Base-by-base conservation (phyloP, 2,113 vertebrate genomes). In the Macquaria australasica region DNA sequence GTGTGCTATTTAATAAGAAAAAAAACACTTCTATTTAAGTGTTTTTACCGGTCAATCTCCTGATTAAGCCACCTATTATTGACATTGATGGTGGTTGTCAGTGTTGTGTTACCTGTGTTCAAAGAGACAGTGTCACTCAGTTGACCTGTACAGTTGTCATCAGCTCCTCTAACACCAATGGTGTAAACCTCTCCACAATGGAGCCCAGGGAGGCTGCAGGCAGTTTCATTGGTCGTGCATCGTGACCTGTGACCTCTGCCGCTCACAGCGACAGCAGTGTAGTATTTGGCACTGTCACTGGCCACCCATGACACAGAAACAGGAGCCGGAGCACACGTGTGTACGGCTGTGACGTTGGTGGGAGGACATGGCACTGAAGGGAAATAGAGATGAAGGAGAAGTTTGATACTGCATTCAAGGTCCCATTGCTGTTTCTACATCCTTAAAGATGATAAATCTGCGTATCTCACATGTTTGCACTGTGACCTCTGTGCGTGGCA, bases 131-230 rank as follows among this genome's bases (percentile, higher is more conserved):
- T 51, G 67, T 73, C 78, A 73, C 90, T 94, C 78, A 69, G 73
- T 66, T 59, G 75, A 70, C 91, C 89, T 69, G 53, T 67, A 56
- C 94, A 96, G 58, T 70, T 86, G 48, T 84, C 80, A 72, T 93
- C 79, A 25, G 0, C 60, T 76, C 91, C 93, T 43, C 73, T 86
- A 53, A 95, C 93, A 39, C 60, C 71, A 10, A 96, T 74, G 21
- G 23, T 90, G 86, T 96, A 96, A 51, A 76, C 72, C 20, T 93
- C 78, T 31, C 95, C 95, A 72, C 95, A 96, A 14, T 59, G 78
- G 15, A 95, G 90, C 41, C 60, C 84, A 23, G 73, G 10, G 28
- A 96, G 73, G 55, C 77, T 79, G 85, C 95, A 96, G 45, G 77
- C 79, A 1, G 91, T 94, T 15, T 15, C 3, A 37, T 72, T 92